Evolutionary conservation across 2,888 invertebrate species (phyloP).

Genomic region (Gortyna flavago): DNA sequence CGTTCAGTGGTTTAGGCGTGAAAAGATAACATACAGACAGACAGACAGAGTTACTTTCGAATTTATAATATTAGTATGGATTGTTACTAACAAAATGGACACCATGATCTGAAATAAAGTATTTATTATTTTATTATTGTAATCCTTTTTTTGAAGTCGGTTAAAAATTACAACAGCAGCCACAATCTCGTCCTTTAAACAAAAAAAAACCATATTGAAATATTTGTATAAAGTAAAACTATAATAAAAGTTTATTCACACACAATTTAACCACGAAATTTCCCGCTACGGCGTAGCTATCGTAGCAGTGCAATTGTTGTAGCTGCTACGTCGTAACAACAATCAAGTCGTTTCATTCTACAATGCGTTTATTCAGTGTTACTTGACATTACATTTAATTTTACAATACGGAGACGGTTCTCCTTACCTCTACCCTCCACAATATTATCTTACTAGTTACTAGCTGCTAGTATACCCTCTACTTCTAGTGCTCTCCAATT

Average conservation of each 20-base stretch:
- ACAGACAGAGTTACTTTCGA: no score
- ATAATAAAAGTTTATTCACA: neutral
- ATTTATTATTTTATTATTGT: no score
- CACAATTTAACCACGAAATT: neutral
- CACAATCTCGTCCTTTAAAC: neutral
- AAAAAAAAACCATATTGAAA: neutral
- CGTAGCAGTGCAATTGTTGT: slow-evolving; percentile 26
- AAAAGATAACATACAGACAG: no score
- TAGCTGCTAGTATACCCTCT: neutral
- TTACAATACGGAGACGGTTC: neutral
- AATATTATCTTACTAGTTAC: neutral
- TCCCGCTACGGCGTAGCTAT: slow-evolving; percentile 31
- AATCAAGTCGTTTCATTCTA: slow-evolving; percentile 7
- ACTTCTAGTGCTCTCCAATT: slow-evolving; percentile 26
- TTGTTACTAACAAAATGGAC: no score
- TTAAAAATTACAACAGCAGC: neutral
- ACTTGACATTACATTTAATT: slow-evolving; percentile 16
- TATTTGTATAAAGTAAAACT: neutral
- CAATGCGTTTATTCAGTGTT: neutral
- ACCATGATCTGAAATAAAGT: no score
- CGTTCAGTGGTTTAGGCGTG: no score
- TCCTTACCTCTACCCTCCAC: no score
- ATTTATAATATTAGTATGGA: no score
- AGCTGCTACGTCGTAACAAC: slow-evolving; percentile 47
- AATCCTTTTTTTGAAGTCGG: neutral